Base-by-base conservation (phyloP, 2,113 vertebrate species). In the Gobiocypris rarus region DNA sequence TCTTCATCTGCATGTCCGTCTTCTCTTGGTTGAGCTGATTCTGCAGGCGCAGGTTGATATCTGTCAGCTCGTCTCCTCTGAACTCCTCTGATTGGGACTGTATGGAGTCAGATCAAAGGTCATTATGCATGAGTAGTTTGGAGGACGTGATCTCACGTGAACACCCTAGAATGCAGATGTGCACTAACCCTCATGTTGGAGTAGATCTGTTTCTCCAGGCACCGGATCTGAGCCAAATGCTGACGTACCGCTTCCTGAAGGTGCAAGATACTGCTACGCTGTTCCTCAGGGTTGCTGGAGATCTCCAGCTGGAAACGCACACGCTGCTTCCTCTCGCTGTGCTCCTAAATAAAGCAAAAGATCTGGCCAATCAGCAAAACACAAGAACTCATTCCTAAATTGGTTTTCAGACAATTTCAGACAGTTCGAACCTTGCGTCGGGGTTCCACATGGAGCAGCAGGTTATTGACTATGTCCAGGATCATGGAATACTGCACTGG, bases 231-330 rank as follows among this genome's bases (percentile, higher is more conserved):
- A 26, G 96, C 95, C 0, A 99, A 96, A 24, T 98, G 98, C 91
- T 99, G 97, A 83, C 98, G 93, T 56, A 99, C 97, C 0, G 96
- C 96, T 88, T 99, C 98, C 81, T 99, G 98, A 19, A 99, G 93
- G 86, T 99, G 97, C 0, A 98, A 89, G 90, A 99, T 99, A 84
- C 98, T 98, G 91, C 96, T 98, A 80, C 98, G 96, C 93, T 99
- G 98, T 92, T 99, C 98, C 92, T 99, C 97, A 0, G 98, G 98
- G 90, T 99, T 98, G 90, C 98, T 99, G 71, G 97, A 99, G 87
- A 99, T 99, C 87, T 99, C 98, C 88, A 99, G 92, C 92, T 99
- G 98, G 92, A 99, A 99, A 38, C 98, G 97, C 17, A 99, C 98
- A 4, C 98, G 92, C 90, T 99, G 98, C 89, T 99, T 99, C 91